Percentiles rank a stretch among this genome's conserved stretches.
Conservation (phyloP, 2,797 vertebrate genomes). For the Otus scops region DNA sequence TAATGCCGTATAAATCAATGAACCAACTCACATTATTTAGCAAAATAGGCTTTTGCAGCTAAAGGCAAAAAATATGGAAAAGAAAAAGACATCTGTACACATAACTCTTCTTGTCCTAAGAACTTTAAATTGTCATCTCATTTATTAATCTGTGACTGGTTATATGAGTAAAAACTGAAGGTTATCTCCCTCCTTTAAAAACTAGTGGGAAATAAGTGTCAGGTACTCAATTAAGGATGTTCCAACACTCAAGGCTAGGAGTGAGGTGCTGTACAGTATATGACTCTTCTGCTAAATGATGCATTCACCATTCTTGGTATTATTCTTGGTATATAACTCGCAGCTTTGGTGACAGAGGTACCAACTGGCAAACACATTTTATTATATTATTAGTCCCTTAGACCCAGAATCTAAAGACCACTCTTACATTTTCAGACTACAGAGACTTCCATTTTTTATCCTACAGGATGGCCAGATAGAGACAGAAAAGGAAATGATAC, state of each 20-base stretch:
- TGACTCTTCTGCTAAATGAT: neutral
- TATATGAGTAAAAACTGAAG: neutral
- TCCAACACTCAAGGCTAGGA: neutral
- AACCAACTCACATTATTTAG: neutral
- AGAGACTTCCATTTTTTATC: neutral
- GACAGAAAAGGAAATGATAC: neutral
- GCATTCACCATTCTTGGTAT: neutral
- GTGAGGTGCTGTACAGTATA: neutral
- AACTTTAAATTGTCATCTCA: neutral
- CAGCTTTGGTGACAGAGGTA: neutral
- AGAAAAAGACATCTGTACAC: neutral
- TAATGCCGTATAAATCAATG: neutral
- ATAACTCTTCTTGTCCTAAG: neutral
- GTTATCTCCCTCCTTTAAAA: neutral
- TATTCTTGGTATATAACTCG: neutral
- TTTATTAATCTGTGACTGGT: neutral
- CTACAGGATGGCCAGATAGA: neutral
- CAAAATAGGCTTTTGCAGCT: neutral
- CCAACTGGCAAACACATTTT: neutral
- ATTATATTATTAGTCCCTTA: neutral
- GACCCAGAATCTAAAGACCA: neutral
- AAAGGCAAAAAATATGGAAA: neutral
- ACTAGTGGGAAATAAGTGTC: neutral
- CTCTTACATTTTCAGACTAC: neutral
- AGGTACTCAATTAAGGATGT: neutral